These are phyloP conservation scores for Catharus minimus DNA, from an alignment of 2,113 vertebrate genomes.

Conservation along the genomic window DNA sequence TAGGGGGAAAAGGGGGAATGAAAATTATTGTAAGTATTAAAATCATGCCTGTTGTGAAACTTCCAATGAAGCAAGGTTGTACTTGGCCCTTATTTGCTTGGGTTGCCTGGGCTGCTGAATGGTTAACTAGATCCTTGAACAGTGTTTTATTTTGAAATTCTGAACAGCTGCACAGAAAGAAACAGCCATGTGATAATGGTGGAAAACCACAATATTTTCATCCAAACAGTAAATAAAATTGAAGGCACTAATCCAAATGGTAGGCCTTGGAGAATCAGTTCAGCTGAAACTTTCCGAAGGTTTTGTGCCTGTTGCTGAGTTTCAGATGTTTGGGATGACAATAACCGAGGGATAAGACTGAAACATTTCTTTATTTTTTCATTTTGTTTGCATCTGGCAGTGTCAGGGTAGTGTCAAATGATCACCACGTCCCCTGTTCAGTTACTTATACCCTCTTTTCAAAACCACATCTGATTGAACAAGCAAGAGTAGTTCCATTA, in stretches of 20 bases:
- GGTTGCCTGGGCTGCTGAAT: neutral
- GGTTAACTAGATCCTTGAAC: neutral
- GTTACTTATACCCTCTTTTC: neutral
- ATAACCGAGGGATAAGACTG: neutral
- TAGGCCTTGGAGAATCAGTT: neutral
- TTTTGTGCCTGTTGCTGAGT: neutral
- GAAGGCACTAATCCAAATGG: neutral
- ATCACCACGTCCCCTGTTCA: neutral
- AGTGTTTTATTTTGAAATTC: neutral
- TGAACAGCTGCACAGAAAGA: neutral
- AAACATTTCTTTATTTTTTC: neutral
- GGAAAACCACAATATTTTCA: neutral
- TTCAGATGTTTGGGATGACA: neutral
- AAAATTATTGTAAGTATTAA: neutral
- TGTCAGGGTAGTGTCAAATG: neutral
- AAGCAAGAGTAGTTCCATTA: neutral
- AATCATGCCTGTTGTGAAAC: neutral
- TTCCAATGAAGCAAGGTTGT: neutral
- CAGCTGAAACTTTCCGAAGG: neutral
- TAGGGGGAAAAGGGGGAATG: neutral
- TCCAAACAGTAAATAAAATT: neutral
- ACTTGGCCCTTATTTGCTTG: neutral
- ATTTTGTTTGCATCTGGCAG: neutral
- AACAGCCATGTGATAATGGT: neutral
- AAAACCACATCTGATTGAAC: neutral